These are phyloP conservation scores for Motacilla tschutschensis DNA, from an alignment of 2,113 vertebrate genomes.

Conservation along the genomic window DNA sequence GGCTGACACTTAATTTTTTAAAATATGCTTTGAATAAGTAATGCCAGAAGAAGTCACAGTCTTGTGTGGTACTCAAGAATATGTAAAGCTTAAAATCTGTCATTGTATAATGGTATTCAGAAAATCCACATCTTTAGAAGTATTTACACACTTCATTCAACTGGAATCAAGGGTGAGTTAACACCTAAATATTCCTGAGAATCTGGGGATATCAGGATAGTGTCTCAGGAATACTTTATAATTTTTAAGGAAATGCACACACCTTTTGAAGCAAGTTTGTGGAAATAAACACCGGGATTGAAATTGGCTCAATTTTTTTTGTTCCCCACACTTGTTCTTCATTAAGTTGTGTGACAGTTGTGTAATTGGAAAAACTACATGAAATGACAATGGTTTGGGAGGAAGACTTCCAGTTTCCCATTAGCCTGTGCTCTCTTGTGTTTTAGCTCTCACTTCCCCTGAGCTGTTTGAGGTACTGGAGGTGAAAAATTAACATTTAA, in stretches of 20 bases:
- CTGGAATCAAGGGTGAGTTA: neutral
- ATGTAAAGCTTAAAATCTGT: neutral
- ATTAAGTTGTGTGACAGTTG: neutral
- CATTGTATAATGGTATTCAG: neutral
- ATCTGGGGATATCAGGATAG: neutral
- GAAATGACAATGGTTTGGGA: neutral
- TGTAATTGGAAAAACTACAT: neutral
- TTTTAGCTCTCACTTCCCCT: neutral
- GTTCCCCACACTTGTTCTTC: accelerated
- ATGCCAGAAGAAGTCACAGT: neutral
- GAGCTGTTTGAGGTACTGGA: neutral
- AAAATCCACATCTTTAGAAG: neutral
- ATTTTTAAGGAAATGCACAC: neutral
- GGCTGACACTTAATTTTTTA: neutral
- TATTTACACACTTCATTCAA: neutral
- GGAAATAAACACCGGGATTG: neutral
- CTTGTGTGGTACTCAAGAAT: neutral
- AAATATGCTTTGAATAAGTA: neutral
- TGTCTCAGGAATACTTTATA: neutral
- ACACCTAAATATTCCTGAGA: neutral
- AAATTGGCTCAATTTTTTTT: neutral
- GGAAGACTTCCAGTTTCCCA: neutral
- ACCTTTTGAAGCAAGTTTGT: neutral
- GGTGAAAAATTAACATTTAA: neutral
- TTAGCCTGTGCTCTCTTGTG: neutral